phyloP scores from a whole-genome alignment of 2,888 invertebrate species.

The Melanostoma scalare region DNA sequence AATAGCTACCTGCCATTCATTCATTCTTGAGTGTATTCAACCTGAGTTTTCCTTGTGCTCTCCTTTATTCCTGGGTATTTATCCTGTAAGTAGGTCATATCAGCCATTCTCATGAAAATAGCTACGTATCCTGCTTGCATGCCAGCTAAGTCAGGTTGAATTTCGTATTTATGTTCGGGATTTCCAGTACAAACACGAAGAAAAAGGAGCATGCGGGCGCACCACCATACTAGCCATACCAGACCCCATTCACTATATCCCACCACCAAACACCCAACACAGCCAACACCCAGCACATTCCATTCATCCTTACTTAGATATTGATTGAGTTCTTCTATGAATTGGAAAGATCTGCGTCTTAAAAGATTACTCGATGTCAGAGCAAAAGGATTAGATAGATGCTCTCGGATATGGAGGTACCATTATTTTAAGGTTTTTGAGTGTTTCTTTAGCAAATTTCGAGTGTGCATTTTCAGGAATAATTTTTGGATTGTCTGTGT shows the following conservation, averaged over 20 bases:
- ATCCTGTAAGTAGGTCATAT: constrained; percentile 55
- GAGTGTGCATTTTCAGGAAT: constrained; percentile 1
- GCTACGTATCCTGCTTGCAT: constrained; percentile 10
- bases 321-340: constrained; percentile 53
- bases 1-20: neutral
- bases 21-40: constrained; percentile 33
- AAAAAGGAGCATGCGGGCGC: neutral
- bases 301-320: constrained; percentile 28
- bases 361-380: constrained; percentile 53
- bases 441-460: neutral
- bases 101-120: neutral
- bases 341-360: constrained; percentile 35
- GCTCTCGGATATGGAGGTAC: constrained; percentile 23
- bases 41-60: constrained; percentile 2
- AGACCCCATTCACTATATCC: neutral
- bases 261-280: neutral
- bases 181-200: constrained; percentile 21
- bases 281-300: neutral
- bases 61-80: constrained; percentile 30
- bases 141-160: neutral
- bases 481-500: neutral
- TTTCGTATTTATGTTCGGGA: constrained; percentile 38
- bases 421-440: constrained; percentile 19
- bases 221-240: neutral
- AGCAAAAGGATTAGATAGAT: constrained; percentile 39